These are phyloP conservation scores for Sturmia bella DNA, from an alignment of 2,888 invertebrate species.

Conservation along the genomic window DNA sequence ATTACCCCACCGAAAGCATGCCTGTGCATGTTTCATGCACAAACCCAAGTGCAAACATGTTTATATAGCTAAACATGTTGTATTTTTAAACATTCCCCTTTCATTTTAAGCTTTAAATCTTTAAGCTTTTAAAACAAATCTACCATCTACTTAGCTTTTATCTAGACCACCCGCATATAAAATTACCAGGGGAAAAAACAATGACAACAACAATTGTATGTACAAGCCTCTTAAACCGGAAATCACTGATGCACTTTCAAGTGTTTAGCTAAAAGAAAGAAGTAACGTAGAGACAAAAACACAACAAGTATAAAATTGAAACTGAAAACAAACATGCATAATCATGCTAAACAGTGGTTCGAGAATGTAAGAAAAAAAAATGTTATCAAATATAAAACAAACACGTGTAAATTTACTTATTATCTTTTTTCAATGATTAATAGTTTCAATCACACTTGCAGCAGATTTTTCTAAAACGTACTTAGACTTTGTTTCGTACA, in stretches of 20 bases:
- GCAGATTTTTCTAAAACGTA: no score
- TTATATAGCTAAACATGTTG: background rate
- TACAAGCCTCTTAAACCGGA: conserved; percentile 54
- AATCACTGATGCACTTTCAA: conserved; percentile 68
- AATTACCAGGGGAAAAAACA: conserved; percentile 59
- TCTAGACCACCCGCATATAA: conserved; percentile 62
- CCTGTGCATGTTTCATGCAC: no score
- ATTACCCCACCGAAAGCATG: no score
- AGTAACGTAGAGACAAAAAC: conserved; percentile 2
- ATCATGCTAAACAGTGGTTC: conserved; percentile 41
- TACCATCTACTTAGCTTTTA: conserved; percentile 63
- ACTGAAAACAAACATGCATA: conserved; percentile 61
- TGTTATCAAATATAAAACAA: no score
- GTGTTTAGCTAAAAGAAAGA: conserved; percentile 32
- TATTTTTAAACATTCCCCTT: background rate
- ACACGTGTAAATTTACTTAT: no score
- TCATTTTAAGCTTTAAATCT: conserved; percentile 34
- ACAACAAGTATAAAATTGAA: conserved; percentile 35
- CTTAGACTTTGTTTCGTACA: no score
- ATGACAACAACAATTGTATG: conserved; percentile 31
- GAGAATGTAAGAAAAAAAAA: background rate
- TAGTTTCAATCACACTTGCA: no score
- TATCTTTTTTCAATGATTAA: no score
- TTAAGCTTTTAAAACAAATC: conserved; percentile 49
- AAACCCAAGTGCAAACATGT: no score